Base-by-base conservation (phyloP, 2,797 vertebrate genomes). In the Nyctibius grandis region DNA sequence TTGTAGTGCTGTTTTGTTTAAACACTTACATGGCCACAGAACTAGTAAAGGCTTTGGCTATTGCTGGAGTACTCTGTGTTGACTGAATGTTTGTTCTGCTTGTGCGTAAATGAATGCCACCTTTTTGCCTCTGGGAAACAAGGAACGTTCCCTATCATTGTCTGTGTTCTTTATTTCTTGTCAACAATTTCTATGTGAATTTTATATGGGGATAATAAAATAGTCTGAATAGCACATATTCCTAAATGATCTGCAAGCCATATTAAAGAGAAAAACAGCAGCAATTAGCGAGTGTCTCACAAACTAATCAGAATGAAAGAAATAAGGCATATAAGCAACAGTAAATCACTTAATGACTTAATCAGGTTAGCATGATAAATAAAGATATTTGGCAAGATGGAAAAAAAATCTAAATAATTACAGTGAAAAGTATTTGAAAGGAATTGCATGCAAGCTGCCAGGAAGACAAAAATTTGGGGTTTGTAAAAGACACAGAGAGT, bases 241-340 rank as follows among this genome's bases (percentile, higher is more conserved):
- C 65, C 67, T 79, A 92, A 95, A 75, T 86, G 48, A 85, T 91
- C 80, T 95, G 94, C 65, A 88, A 84, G 57, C 50, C 84, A 53
- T 33, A 83, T 79, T 94, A 88, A 86, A 91, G 53, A 72, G 80
- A 38, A 72, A 79, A 90, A 95, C 26, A 3, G 1, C 63, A 88
- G 53, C 8, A 5, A 75, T 91, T 84, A 75, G 22, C 60, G 22
- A 42, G 64, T 84, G 53, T 95, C 88, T 91, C 89, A 74, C 64
- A 95, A 94, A 61, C 70, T 94, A 97, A 97, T 95, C 78, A 73
- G 91, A 97, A 96, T 89, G 44, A 85, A 96, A 86, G 61, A 94
- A 97, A 96, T 73, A 64, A 61, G 84, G 54, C 70, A 69, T 86
- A 75, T 69, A 91, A 93, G 38, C 91, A 95, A 92, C 64, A 94